phyloP scores from a whole-genome alignment of 2,888 invertebrate genomes.

The Macrophya alboannulata region DNA sequence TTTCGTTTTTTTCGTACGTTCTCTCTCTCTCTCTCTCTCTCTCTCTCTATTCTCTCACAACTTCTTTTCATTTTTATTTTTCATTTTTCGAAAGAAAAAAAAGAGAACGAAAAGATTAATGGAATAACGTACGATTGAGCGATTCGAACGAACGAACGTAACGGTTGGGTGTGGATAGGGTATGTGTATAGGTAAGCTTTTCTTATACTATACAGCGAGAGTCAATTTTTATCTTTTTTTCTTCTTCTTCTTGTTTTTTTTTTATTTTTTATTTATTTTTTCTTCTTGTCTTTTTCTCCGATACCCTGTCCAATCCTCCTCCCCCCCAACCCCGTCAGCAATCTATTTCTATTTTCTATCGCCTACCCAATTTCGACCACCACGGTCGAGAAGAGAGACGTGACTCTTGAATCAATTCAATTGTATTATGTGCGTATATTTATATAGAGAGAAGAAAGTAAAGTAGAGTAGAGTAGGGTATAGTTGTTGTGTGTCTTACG shows the following conservation, averaged over 20 bases:
- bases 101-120: not conserved
- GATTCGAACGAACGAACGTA: not conserved
- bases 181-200: not conserved
- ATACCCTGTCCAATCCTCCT: not conserved
- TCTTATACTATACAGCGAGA: not conserved
- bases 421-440: slow-evolving; percentile 2
- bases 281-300: not conserved
- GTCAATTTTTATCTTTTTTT: not conserved
- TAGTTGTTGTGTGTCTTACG: not conserved
- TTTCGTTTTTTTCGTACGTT: too few species aligned
- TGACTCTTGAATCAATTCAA: slow-evolving; percentile 49
- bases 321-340: not conserved
- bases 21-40: too few species aligned
- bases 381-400: not conserved
- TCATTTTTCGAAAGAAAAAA: too few species aligned
- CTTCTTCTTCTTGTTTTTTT: not conserved
- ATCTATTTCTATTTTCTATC: slow-evolving; percentile 47
- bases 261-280: too few species aligned
- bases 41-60: too few species aligned
- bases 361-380: slow-evolving; percentile 1
- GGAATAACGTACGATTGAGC: not conserved
- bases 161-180: too few species aligned
- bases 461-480: not conserved
- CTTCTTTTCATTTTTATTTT: too few species aligned
- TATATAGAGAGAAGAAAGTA: not conserved